Base-by-base conservation (phyloP, 2,113 vertebrate genomes). In the Notothenia coriiceps region DNA sequence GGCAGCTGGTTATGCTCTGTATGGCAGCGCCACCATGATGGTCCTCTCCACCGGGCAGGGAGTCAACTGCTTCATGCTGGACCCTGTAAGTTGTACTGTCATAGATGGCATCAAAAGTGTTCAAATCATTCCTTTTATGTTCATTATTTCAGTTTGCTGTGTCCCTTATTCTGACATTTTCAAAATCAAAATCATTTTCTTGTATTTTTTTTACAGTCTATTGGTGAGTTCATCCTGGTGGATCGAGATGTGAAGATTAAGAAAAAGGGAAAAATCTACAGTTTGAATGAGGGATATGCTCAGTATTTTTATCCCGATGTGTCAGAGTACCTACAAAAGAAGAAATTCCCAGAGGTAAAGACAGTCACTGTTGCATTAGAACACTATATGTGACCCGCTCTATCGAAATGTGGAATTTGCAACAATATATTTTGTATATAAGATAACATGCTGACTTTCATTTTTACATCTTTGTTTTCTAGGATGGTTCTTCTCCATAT, bases 51-150 rank as follows among this genome's bases (percentile, higher is more conserved):
- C 95, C 5, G 95, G 96, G 2, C 93, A 94, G 49, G 96, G 97
- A 0, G 98, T 99, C 91, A 97, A 99, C 93, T 97, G 98, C 89
- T 99, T 99, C 91, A 99, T 99, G 98, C 94, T 99, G 10, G 98
- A 99, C 84, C 98, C 97, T 9, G 98, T 99, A 91, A 96, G 0
- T 25, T 52, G 52, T 6, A 4, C 15, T 20, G 1, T 13, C 33
- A 18, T 2, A 57, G 18, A 65, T 65, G 6, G 1, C 15, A 14
- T 29, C 51, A 43, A 4, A 69, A 29, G 2, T 63, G 6, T 10
- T 35, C 14, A 2, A 44, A 40, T 40, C 35, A 7, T 40, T 40
- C 35, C 35, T 40, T 6, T 6, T 40, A 40, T 40, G 35, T 40
- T 40, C 1, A 7, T 40, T 40, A 40, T 40, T 40, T 40, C 35